Base-by-base conservation (phyloP, 2,888 invertebrate species). In the Amblyjoppa fuscipennis region DNA sequence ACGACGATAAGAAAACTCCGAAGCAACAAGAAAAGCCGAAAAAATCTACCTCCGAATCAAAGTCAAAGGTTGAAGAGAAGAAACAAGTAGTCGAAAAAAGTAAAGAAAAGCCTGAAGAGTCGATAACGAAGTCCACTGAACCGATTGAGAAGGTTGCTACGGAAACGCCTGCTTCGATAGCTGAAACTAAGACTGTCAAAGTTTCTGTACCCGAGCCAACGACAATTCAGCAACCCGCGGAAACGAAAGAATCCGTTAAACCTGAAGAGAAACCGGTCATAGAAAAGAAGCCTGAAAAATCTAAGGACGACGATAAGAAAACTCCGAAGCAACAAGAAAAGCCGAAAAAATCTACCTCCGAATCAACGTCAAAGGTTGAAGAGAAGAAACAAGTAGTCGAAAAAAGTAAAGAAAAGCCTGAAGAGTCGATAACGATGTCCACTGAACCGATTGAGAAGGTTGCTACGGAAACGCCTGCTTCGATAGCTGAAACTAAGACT, bases 381-480 rank as follows among this genome's bases (percentile, higher is more conserved):
- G 68, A 81, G 7, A 69, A 64, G 59, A 71, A 77, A 77, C 75
- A 56, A 45, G 34, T 20, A 25, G n/a, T 59, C 13, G 56, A 38
- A 7, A 34, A 83, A 68, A 75, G 9, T n/a, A 84, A 87, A 83
- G 75, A 71, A 75, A 56, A 80, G 73, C 49, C 45, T 25, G 69
- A 81, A 7, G 31, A 73, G 51, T 81, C 81, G 69, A 79, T 64
- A 64, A 79, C 83, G 59, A 81, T 85, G 20, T 61, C 89, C 86
- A 49, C 85, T 82, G 78, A 89, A 88, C 69, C 53, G 71, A 34
- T 13, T 3, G 13, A 66, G 41, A 69, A 77, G 61, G 20, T 38
- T 11, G 20, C 45, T 9, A 89, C 91, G 28, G 64, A 80, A 45
- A 28, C 56, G 71, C 93, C 92, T 71, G 34, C 38, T 49, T n/a